A percentile compares a stretch with the other conserved stretches of the same genome.
These are phyloP conservation scores for Bilobella aurantiaca DNA, from an alignment of 1,140 invertebrate species.

Conservation along the genomic window DNA sequence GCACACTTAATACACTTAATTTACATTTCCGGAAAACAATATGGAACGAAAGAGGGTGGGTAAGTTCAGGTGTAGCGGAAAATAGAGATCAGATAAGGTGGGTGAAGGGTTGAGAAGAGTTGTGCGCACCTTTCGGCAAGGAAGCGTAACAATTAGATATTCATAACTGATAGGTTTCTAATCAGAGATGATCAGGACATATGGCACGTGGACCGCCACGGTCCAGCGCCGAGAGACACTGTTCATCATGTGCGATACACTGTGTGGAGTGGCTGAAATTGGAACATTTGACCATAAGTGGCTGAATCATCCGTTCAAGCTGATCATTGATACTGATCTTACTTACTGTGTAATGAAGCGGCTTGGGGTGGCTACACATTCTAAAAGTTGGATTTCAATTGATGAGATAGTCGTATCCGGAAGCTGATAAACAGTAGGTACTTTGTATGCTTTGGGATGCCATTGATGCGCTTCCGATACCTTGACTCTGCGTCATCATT, in stretches of 20 bases:
- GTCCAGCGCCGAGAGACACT: background rate
- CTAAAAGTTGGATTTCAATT: background rate
- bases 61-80: constrained; percentile 2
- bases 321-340: background rate
- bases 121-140: background rate
- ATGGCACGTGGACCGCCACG: background rate
- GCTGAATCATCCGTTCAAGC: background rate
- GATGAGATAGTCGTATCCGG: background rate
- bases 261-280: background rate
- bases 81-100: constrained; percentile 3
- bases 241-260: background rate
- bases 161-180: constrained; percentile 8
- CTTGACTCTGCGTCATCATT: constrained; percentile 5
- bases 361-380: background rate
- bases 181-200: constrained; percentile 1
- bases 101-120: background rate
- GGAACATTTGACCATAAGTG: background rate
- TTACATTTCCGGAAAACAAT: too few species aligned
- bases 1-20: too few species aligned
- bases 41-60: background rate
- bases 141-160: constrained; percentile 4
- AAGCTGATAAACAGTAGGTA: background rate
- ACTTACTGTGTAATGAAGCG: background rate
- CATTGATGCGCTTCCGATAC: too few species aligned
- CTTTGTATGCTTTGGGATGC: background rate